These are phyloP conservation scores for Erpornis zantholeuca DNA, from an alignment of 2,113 vertebrate species.

Conservation along the genomic window DNA sequence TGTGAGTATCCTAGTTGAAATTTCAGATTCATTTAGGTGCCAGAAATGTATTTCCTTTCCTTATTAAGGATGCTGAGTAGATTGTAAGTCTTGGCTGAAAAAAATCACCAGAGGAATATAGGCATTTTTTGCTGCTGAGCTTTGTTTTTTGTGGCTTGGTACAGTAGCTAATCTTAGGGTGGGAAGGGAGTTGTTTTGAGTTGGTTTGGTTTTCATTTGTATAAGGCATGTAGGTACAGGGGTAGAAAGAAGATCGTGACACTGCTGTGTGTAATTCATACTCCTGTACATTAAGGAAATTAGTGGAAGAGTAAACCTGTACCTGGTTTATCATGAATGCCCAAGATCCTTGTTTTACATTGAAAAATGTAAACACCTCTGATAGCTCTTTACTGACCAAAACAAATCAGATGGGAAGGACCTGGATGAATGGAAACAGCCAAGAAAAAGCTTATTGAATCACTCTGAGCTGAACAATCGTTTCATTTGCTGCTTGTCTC, in stretches of 20 bases:
- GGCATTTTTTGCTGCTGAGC: not conserved
- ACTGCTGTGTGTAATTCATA: not conserved
- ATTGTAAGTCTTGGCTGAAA: not conserved
- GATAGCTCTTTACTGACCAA: not conserved
- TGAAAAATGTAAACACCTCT: not conserved
- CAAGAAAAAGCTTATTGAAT: constrained; percentile 22
- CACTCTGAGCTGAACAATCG: constrained; percentile 10
- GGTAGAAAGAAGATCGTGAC: not conserved
- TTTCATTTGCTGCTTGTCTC: constrained; percentile 50
- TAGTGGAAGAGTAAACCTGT: not conserved
- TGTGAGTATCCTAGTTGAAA: not conserved
- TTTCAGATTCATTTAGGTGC: not conserved
- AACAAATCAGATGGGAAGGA: not conserved
- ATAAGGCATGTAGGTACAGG: not conserved
- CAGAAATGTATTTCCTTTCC: not conserved
- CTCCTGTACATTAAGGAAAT: not conserved
- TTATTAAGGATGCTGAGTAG: not conserved
- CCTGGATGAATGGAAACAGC: not conserved
- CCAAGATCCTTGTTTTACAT: not conserved
- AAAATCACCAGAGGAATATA: not conserved
- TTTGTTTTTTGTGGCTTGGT: not conserved
- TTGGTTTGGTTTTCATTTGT: not conserved
- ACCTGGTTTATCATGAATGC: not conserved
- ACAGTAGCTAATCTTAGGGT: not conserved
- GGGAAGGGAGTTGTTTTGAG: not conserved